Base-by-base conservation (phyloP, 2,797 vertebrate species). In the Peromyscus attwateri region DNA sequence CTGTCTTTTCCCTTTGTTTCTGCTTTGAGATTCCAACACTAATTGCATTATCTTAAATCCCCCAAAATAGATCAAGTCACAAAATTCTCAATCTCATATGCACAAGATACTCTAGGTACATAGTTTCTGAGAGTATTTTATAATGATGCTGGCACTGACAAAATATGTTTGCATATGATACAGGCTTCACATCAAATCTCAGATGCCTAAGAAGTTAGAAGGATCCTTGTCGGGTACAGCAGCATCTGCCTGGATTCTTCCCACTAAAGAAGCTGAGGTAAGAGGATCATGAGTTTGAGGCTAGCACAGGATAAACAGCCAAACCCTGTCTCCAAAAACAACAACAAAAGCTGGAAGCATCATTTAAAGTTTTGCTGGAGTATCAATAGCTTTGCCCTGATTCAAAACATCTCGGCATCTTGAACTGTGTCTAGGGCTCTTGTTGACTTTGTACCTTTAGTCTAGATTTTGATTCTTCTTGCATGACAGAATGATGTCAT, bases 21-120 rank as follows among this genome's bases (percentile, higher is more conserved):
- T 92, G n/a, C 66, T 73, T 92, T 95, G 68, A 91, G 25, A 84
- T 82, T 37, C 17, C 60, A 14, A 93, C 9, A 73, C 40, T 85
- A 82, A 81, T 85, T 89, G 2, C 46, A 87, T 92, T 73, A 2
- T 66, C 2, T 89, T 76, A 94, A 90, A 77, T 91, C 40, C n/a
- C 29, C 91, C 91, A n/a, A 91, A 94, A 55, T 49, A 77, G 25
- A 80, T 89, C 23, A 57, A 17, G 16, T 55, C 76, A 84, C 3
- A 60, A 94, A 89, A 60, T 93, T 70, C 16, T 94, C 60, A 83
- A 81, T 94, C n/a, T 62, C 3, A 25, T 82, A 73, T 40, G 34
- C 17, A 8, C 46, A 52, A 23, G 31, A 34, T 71, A 55, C 1
- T 80, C 3, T 9, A 57, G 12, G 46, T 2, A n/a, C 11, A 34